Percentiles rank a stretch among this genome's conserved stretches.
Conservation (phyloP, 2,797 vertebrate species). For the Chaenodraco wilsoni region DNA sequence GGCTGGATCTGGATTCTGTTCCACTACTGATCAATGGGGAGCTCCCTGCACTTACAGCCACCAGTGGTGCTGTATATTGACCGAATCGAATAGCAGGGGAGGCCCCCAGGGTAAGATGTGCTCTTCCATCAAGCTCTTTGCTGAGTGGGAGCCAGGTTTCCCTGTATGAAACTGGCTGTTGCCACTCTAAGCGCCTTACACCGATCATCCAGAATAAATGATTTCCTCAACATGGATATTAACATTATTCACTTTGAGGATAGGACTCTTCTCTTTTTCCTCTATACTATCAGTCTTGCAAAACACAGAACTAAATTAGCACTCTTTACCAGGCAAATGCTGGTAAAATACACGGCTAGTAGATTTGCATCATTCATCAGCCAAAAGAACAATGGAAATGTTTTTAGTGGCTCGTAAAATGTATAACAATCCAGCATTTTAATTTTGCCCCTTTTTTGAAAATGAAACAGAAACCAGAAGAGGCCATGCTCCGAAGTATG, state of each 20-base stretch:
- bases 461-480: conserved; percentile 31
- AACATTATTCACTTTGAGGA: conserved; percentile 29
- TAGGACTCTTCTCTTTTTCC: conserved; percentile 30
- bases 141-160: conserved; percentile 54
- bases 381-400: too few relatives aligned
- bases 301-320: too few relatives aligned
- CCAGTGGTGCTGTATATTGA: conserved; percentile 47
- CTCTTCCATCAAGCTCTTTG: conserved; percentile 32
- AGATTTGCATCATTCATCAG: too few relatives aligned
- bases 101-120: conserved; percentile 9
- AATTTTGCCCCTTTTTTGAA: neutral
- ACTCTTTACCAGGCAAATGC: too few relatives aligned
- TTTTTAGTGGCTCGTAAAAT: too few relatives aligned
- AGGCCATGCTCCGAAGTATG: conserved; percentile 3
- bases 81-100: conserved; percentile 31
- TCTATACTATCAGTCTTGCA: conserved; percentile 11
- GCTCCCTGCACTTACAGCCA: conserved; percentile 64
- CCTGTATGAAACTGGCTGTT: conserved; percentile 26
- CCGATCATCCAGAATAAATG: conserved; percentile 45
- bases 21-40: conserved; percentile 70
- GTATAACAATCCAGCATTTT: too few relatives aligned
- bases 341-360: too few relatives aligned
- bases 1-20: conserved; percentile 73
- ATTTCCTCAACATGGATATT: conserved; percentile 52
- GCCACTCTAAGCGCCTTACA: conserved; percentile 30